Conservation (phyloP, 2,797 vertebrate genomes). For the Aeoliscus strigatus region DNA sequence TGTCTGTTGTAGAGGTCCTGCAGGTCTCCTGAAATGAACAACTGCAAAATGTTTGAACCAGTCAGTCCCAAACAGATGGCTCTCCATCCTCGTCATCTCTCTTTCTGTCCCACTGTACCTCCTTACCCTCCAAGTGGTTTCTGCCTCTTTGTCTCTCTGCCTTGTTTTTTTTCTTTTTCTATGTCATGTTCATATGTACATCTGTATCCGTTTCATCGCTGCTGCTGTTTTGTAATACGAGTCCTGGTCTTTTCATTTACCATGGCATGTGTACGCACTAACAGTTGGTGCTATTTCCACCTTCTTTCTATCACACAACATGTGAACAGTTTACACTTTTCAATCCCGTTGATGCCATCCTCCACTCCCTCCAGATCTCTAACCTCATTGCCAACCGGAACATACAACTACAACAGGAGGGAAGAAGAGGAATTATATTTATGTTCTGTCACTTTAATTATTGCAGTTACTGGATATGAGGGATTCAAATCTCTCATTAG, state of each 20-base stretch:
- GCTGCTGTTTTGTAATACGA: constrained; percentile 28
- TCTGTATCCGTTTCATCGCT: constrained; percentile 7
- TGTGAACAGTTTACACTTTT: constrained; percentile 36
- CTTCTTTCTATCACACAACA: constrained; percentile 38
- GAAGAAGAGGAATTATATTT: constrained; percentile 12
- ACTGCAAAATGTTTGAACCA: constrained; percentile 12
- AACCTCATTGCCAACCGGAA: constrained; percentile 36
- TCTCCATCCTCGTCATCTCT: constrained; percentile 15
- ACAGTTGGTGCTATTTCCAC: constrained; percentile 38
- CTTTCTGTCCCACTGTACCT: constrained; percentile 15
- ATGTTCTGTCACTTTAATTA: constrained; percentile 2
- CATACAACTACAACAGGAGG: constrained; percentile 12
- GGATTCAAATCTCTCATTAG: constrained; percentile 21
- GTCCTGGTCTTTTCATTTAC: constrained; percentile 17
- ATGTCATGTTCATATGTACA: constrained; percentile 10
- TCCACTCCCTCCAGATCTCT: constrained; percentile 25
- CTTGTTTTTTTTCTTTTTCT: too few relatives aligned
- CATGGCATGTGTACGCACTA: constrained; percentile 20
- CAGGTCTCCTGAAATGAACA: constrained; percentile 23
- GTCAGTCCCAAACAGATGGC: constrained; percentile 9
- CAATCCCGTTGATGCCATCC: constrained; percentile 20
- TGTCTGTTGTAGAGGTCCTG: constrained; percentile 44
- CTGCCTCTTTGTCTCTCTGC: constrained; percentile 10
- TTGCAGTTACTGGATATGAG: constrained; percentile 17
- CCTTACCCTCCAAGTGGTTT: constrained; percentile 16